phyloP scores from a whole-genome alignment of 2,797 vertebrate species.

The Notoglanidium macrostoma region DNA sequence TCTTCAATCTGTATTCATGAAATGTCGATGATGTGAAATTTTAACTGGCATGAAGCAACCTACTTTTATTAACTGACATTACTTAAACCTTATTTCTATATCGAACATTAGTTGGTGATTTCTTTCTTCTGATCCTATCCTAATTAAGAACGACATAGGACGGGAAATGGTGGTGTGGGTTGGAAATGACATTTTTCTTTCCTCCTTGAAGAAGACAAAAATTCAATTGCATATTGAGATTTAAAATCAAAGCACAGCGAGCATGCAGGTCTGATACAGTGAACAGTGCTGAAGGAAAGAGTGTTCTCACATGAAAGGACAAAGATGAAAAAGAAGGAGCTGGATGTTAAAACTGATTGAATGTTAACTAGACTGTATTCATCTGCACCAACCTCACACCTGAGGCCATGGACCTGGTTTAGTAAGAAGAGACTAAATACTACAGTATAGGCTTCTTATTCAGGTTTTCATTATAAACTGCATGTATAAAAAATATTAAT shows the following conservation, averaged over 20 bases:
- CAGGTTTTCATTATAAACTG: conserved; percentile 12
- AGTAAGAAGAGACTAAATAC: conserved; percentile 8
- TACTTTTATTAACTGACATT: not conserved
- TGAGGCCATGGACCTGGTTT: conserved; percentile 46
- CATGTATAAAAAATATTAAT: not conserved
- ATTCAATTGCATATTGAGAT: conserved; percentile 55
- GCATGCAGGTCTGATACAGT: conserved; percentile 24
- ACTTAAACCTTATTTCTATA: not conserved
- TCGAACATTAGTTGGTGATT: not conserved
- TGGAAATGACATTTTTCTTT: not conserved
- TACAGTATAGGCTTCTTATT: not conserved
- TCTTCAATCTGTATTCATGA: not conserved
- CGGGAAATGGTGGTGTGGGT: not conserved
- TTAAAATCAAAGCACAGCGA: conserved; percentile 47
- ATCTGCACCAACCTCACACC: conserved; percentile 52
- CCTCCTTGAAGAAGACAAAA: conserved; percentile 35
- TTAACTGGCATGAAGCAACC: not conserved
- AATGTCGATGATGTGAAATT: not conserved
- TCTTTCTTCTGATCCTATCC: not conserved
- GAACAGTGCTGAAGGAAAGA: conserved; percentile 39
- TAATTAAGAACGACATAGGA: not conserved
- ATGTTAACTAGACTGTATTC: conserved; percentile 55
- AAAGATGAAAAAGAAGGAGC: conserved; percentile 52
- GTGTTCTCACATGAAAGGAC: conserved; percentile 40
- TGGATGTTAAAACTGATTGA: conserved; percentile 56